phyloP scores from a whole-genome alignment of 2,797 vertebrate genomes.

The Ctenosaura bakeri region DNA sequence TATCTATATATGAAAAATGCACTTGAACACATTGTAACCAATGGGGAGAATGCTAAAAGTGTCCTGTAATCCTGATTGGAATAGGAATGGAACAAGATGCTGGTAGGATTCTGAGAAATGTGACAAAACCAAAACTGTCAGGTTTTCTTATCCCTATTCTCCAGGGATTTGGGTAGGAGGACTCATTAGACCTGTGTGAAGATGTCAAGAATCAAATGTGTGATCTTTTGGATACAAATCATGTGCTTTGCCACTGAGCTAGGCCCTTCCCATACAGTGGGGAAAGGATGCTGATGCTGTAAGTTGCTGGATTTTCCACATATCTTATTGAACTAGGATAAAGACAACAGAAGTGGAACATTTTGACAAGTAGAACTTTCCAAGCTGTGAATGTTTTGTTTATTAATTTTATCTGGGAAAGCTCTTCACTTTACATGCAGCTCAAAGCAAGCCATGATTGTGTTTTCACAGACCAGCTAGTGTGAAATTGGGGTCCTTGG shows the following conservation, averaged over 20 bases:
- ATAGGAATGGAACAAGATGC: no score
- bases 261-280: background rate
- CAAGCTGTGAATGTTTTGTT: background rate
- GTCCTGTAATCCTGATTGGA: no score
- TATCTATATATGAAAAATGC: no score
- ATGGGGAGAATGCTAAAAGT: no score
- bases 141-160: background rate
- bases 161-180: background rate
- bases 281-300: background rate
- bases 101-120: no score
- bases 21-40: no score
- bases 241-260: background rate
- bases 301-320: background rate
- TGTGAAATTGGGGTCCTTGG: constrained; percentile 31
- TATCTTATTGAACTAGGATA: background rate
- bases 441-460: background rate
- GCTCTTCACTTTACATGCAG: background rate
- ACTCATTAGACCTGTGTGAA: no score
- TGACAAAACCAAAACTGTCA: no score
- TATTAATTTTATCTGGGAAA: constrained; percentile 37
- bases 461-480: constrained; percentile 36
- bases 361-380: constrained; percentile 20
- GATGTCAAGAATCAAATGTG: background rate
- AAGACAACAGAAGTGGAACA: background rate
- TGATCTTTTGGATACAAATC: background rate